These are phyloP conservation scores for Parnassius orleans DNA, from an alignment of 2,888 invertebrate genomes.

Conservation along the genomic window DNA sequence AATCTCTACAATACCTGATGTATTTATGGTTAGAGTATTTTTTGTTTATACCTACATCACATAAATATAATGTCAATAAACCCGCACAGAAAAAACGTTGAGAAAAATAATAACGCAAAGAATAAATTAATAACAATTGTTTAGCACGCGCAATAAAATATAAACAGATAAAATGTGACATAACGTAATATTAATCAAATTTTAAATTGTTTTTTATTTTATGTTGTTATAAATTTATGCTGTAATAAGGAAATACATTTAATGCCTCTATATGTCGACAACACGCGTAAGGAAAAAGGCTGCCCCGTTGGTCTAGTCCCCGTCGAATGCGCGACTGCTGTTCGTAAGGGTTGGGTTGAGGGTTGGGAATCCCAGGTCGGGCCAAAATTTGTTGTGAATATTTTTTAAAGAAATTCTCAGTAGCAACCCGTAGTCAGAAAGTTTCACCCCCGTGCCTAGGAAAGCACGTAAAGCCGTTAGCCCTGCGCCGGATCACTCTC, in stretches of 20 bases:
- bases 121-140: slow-evolving; percentile 29
- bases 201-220: slow-evolving; percentile 20
- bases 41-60: slow-evolving; percentile 4
- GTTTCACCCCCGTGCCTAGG: too few species aligned
- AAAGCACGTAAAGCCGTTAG: too few species aligned
- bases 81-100: slow-evolving; percentile 15
- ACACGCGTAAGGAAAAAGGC: neutral
- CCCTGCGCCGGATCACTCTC: too few species aligned
- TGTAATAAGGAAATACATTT: slow-evolving; percentile 18
- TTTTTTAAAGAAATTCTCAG: too few species aligned
- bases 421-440: too few species aligned
- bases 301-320: too few species aligned
- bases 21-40: neutral
- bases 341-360: too few species aligned
- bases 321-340: too few species aligned
- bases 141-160: slow-evolving; percentile 31
- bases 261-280: neutral
- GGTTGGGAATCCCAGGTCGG: too few species aligned
- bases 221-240: slow-evolving; percentile 15
- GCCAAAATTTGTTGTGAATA: too few species aligned
- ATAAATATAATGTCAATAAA: slow-evolving; percentile 24
- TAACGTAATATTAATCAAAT: slow-evolving; percentile 17
- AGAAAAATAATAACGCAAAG: slow-evolving; percentile 21
- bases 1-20: slow-evolving; percentile 10
- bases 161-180: slow-evolving; percentile 33